These are phyloP conservation scores for Acanthisitta chloris DNA, from an alignment of 2,113 vertebrate genomes.

Conservation along the genomic window DNA sequence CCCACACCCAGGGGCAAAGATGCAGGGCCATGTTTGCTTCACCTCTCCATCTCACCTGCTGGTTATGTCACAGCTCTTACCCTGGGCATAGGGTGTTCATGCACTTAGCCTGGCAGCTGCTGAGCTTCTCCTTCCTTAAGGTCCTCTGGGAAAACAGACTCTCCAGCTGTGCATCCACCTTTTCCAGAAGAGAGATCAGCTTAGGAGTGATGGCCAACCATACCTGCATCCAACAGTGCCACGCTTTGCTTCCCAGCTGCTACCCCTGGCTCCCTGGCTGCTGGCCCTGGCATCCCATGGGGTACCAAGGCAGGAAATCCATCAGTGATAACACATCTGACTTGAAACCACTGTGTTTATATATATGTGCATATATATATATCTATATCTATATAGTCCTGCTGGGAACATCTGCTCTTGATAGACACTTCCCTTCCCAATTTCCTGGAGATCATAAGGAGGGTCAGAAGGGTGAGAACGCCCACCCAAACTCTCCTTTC, in stretches of 20 bases:
- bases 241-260: not conserved
- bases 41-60: not conserved
- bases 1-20: not conserved
- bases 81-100: not conserved
- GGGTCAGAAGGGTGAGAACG: not conserved
- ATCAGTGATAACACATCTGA: not conserved
- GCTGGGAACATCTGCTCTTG: conserved; percentile 38
- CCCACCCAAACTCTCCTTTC: not conserved
- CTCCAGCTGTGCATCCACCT: not conserved
- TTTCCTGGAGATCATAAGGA: conserved; percentile 37
- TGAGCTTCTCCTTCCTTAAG: not conserved
- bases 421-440: not conserved
- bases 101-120: not conserved
- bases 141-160: not conserved
- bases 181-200: not conserved
- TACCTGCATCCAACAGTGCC: not conserved
- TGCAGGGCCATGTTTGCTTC: not conserved
- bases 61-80: not conserved
- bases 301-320: not conserved
- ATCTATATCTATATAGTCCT: not conserved
- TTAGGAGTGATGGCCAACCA: not conserved
- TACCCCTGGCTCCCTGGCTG: not conserved
- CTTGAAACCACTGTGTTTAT: not conserved
- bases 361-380: fast-evolving
- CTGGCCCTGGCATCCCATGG: not conserved